Conservation (phyloP, 2,888 invertebrate species). For the Drepanosiphum platanoidis region DNA sequence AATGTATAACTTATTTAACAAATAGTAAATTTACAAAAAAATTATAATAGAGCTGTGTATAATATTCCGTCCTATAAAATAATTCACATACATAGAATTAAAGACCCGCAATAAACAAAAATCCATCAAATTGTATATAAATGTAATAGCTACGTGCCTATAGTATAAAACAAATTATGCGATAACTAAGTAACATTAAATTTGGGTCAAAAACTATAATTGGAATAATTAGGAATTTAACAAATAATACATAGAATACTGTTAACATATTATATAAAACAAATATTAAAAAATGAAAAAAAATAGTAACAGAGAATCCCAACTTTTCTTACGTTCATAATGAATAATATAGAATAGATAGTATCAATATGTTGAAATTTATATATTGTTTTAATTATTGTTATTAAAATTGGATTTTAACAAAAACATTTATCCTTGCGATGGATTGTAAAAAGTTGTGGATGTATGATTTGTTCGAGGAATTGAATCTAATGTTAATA, state of each 20-base stretch:
- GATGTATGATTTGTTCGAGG: conserved; percentile 37
- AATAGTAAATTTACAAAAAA: conserved; percentile 53
- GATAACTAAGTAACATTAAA: not conserved
- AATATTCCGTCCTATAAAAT: conserved; percentile 13
- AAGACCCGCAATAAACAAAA: not conserved
- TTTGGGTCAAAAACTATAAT: not conserved
- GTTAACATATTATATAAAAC: conserved; percentile 29
- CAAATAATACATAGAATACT: conserved; percentile 27
- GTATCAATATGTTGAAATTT: not conserved
- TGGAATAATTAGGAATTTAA: conserved; percentile 13
- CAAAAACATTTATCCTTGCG: conserved; percentile 6
- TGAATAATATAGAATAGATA: not conserved
- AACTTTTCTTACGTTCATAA: not conserved
- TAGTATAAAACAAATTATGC: not conserved
- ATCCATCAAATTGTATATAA: not conserved
- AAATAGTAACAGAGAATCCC: not conserved
- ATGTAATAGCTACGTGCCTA: not conserved
- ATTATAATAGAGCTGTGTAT: conserved; percentile 9
- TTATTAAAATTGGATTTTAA: not conserved
- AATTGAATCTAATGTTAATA: conserved; percentile 53
- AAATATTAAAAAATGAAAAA: not conserved
- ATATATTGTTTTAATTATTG: not conserved
- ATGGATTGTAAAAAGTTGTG: conserved; percentile 36
- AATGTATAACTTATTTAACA: conserved; percentile 42
- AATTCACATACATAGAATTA: conserved; percentile 36